These are phyloP conservation scores for Cecropterus lyciades DNA, from an alignment of 1,140 invertebrate species.

Conservation along the genomic window DNA sequence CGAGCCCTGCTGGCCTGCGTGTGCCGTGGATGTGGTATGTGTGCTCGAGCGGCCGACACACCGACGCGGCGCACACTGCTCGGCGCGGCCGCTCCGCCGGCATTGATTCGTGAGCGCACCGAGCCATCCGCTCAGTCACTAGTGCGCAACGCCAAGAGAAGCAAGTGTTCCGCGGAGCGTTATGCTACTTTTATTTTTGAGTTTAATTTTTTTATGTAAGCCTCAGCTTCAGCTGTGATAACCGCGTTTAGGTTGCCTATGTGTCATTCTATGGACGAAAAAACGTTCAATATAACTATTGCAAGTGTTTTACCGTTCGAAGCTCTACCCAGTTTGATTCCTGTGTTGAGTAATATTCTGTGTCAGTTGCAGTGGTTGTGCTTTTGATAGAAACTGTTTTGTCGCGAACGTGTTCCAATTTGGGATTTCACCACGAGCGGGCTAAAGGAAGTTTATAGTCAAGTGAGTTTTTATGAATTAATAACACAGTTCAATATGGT, in stretches of 20 bases:
- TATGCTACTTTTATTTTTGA: constrained; percentile 66
- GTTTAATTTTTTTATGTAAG: constrained; percentile 67
- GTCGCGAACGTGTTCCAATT: constrained; percentile 78
- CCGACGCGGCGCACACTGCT: constrained; percentile 42
- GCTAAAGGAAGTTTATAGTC: constrained; percentile 81
- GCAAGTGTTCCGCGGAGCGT: constrained; percentile 65
- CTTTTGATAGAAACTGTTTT: constrained; percentile 77
- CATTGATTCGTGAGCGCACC: constrained; percentile 71
- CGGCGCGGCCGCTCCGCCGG: constrained; percentile 55
- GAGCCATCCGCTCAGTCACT: constrained; percentile 75
- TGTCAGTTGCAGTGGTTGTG: constrained; percentile 78
- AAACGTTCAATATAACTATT: constrained; percentile 41
- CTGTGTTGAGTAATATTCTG: constrained; percentile 77
- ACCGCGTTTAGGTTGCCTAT: constrained; percentile 61
- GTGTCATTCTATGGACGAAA: constrained; percentile 48
- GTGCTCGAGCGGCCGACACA: constrained; percentile 43
- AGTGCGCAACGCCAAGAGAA: constrained; percentile 75
- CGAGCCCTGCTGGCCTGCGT: constrained; percentile 43
- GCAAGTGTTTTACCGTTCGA: constrained; percentile 48
- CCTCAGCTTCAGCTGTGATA: constrained; percentile 54
- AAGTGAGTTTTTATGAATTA: constrained; percentile 62
- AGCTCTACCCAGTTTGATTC: constrained; percentile 60
- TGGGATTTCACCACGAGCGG: constrained; percentile 82
- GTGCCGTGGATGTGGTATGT: constrained; percentile 48
- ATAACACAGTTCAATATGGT: not conserved